These are phyloP conservation scores for Tiliqua scincoides DNA, from an alignment of 2,113 vertebrate species.

Conservation along the genomic window DNA sequence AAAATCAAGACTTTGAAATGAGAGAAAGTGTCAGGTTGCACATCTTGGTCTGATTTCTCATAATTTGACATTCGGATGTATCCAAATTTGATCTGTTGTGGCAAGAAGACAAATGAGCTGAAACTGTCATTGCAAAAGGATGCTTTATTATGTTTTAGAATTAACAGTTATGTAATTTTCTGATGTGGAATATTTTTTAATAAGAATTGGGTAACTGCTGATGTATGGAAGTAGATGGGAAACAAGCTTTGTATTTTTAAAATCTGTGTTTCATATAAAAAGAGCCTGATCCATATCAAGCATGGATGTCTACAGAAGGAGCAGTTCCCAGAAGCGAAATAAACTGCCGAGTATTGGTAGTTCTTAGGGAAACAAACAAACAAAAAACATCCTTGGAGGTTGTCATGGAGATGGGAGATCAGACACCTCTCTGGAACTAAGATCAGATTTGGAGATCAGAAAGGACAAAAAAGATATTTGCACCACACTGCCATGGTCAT, in stretches of 20 bases:
- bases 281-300: not conserved
- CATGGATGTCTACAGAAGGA: constrained; percentile 1
- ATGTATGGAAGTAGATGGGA: not conserved
- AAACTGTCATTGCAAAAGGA: constrained; percentile 40
- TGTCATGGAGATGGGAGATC: not conserved
- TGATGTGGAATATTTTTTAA: constrained; percentile 34
- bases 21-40: constrained; percentile 28
- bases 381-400: not conserved
- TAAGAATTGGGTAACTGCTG: not conserved
- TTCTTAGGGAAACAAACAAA: not conserved
- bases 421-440: not conserved
- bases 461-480: not conserved
- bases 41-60: constrained; percentile 42
- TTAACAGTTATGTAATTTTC: constrained; percentile 35
- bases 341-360: not conserved
- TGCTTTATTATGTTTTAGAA: constrained; percentile 4
- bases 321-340: not conserved
- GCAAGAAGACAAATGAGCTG: constrained; percentile 49
- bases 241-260: constrained; percentile 30
- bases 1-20: constrained; percentile 51
- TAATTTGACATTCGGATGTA: constrained; percentile 52
- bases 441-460: not conserved
- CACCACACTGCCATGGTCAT: not conserved
- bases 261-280: not conserved
- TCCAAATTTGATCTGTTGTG: constrained; percentile 38